Evolutionary conservation across 2,113 vertebrate species (phyloP), one percentile per base, ranked within the genome.

Genomic region (Ciconia stormi): DNA sequence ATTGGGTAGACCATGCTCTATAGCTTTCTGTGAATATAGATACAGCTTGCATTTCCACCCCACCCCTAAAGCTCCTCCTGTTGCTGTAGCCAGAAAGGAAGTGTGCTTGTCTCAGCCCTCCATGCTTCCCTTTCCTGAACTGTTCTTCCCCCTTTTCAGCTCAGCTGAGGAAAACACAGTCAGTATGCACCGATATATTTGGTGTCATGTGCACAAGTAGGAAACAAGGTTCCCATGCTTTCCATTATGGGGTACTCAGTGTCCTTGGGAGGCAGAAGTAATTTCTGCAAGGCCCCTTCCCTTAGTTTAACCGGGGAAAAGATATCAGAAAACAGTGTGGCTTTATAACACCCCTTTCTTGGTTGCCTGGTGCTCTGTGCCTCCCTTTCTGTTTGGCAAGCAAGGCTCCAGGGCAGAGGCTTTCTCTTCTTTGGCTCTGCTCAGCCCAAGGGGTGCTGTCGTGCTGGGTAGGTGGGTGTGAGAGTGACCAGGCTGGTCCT

Each of bases 381-480:
- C 27, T 71, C 38, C 26, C 8, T 56, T 78, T 83, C 32, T 50
- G 4, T 44, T 58, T 50, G 42, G 13, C 12, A 40, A 2, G 29
- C 27, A 56, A 78, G 55, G 8, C 18, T 22, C 11, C 25, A 5
- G 8, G 40, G 36, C 56, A 71, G n/a, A 79, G 12, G 27, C n/a
- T 56, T 70, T 55, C 30, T 95, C 17, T 34, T 58, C 16, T 53
- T 80, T 50, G 1, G 0, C 40, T 65, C 27, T 78, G 72, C 67
- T 78, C 30, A 50, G 42, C 56, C 32, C 69, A 22, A 36, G 71
- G 38, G 26, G 25, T 66, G 52, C 38, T 63, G 29, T 6, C 0
- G 0, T 67, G n/a, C 53, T 78, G 67, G 40, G n/a, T 15, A 30
- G 0, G 0, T 30, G 63, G 17, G 2, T 50, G 26, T 76, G 61